Base-by-base conservation (phyloP, 2,797 vertebrate species). In the Myotis planiceps region DNA sequence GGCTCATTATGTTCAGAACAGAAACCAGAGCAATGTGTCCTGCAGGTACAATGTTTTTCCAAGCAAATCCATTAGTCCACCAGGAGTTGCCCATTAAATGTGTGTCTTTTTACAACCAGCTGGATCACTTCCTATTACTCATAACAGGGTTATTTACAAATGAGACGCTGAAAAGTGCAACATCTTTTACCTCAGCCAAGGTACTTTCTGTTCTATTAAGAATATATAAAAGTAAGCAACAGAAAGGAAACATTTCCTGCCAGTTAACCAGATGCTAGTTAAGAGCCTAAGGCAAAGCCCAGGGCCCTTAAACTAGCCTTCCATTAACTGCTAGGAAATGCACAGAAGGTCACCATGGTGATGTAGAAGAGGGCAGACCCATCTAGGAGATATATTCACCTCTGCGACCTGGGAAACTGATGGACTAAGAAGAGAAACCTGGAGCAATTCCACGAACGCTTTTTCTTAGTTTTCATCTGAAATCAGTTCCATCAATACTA, bases 101-200 rank as follows among this genome's bases (percentile, higher is more conserved):
- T 75, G 71, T 96, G 86, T 96, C 96, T 87, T 97, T 97, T 97
- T 96, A 97, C 92, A 96, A 95, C 90, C 92, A 96, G 94, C 87
- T 78, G 81, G 81, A 94, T 96, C 97, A 97, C 96, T 97, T 97
- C 92, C 95, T 75, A 96, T 80, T 97, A 97, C 97, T 97, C 95
- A 97, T 89, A 97, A 74, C 16, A 93, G 86, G 14, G 96, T 98
- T 98, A 98, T 97, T 97, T 98, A 97, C 95, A 98, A 98, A 98
- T 97, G 96, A 96, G 90, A 92, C 9, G 37, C 79, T 71, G 90
- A 83, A 83, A 23, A 2, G 23, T 90, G 94, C 98, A 96, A 98
- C 0, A 71, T 94, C 84, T 79, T 97, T 96, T 97, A 87, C 76
- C 79, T 96, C 96, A 74, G 81, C 94, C 86, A 93, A 93, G 82